Conservation (phyloP, 2,113 vertebrate genomes). For the Mus spicilegus region DNA sequence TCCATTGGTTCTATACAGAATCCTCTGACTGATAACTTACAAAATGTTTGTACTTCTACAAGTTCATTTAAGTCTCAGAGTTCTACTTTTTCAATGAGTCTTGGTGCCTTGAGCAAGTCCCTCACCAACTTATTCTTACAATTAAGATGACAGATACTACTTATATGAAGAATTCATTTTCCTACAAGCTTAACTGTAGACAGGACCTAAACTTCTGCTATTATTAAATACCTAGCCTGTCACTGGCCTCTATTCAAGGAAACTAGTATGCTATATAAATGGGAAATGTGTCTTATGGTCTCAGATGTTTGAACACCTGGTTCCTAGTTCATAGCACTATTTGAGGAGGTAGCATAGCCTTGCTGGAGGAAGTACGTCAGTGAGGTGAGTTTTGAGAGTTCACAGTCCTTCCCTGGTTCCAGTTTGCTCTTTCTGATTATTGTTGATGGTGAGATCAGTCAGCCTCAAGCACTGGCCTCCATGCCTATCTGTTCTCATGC, state of each 20-base stretch:
- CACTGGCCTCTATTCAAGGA: background rate
- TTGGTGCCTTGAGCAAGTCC: background rate
- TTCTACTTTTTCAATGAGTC: slow-evolving; percentile 5
- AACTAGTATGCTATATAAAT: background rate
- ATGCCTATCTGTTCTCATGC: background rate
- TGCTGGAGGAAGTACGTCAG: background rate
- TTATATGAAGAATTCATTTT: background rate
- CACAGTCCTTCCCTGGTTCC: background rate
- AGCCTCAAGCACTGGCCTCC: background rate
- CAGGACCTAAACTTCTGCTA: background rate
- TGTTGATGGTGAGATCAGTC: background rate
- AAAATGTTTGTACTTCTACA: background rate
- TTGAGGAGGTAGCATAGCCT: background rate
- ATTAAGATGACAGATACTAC: background rate
- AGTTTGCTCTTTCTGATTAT: background rate
- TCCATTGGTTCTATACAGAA: background rate
- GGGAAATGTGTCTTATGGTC: background rate
- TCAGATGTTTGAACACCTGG: background rate
- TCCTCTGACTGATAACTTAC: slow-evolving; percentile 6
- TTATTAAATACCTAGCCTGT: background rate
- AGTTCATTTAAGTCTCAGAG: background rate
- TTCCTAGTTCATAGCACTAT: background rate
- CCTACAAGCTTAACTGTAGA: background rate
- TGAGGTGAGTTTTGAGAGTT: background rate
- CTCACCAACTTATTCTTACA: background rate